phyloP scores from a whole-genome alignment of 92 coral and sea anemone species.

The Zoanthus gigantus region DNA sequence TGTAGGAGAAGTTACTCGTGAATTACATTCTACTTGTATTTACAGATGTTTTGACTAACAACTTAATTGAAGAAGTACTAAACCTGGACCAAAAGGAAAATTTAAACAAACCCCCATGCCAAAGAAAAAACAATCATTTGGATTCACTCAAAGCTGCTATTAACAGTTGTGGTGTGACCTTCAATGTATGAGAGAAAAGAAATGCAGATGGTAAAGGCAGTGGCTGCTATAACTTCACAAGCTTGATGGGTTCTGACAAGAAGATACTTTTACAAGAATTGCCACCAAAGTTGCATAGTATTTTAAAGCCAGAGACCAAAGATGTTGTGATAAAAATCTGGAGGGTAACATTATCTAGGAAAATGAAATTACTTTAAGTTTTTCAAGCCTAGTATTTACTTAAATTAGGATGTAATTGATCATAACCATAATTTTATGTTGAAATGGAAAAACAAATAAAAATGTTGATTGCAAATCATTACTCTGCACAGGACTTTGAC shows the following conservation, averaged over 20 bases:
- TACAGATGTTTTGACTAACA: conserved; percentile 60
- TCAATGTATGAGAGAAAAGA: conserved; percentile 72
- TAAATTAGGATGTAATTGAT: too few species aligned
- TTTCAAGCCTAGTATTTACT: too few species aligned
- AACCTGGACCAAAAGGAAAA: conserved; percentile 51
- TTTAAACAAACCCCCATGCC: conserved; percentile 60
- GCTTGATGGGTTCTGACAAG: conserved; percentile 72
- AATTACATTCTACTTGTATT: too few species aligned
- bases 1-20: too few species aligned
- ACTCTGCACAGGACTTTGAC: conserved; percentile 32
- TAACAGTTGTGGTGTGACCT: conserved; percentile 72
- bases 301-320: conserved; percentile 64
- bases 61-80: conserved; percentile 61
- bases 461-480: too few species aligned
- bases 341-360: conserved; percentile 35
- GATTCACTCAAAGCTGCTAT: conserved; percentile 58
- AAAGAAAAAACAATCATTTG: conserved; percentile 29
- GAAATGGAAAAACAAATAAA: too few species aligned
- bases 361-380: too few species aligned
- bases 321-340: conserved; percentile 65
- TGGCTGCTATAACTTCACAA: conserved; percentile 72
- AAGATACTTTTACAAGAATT: conserved; percentile 49
- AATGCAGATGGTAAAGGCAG: conserved; percentile 75
- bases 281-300: conserved; percentile 61
- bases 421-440: too few species aligned